Evolutionary conservation across 2,888 invertebrate species (phyloP).

Genomic region (Trichogramma dendrolimi): DNA sequence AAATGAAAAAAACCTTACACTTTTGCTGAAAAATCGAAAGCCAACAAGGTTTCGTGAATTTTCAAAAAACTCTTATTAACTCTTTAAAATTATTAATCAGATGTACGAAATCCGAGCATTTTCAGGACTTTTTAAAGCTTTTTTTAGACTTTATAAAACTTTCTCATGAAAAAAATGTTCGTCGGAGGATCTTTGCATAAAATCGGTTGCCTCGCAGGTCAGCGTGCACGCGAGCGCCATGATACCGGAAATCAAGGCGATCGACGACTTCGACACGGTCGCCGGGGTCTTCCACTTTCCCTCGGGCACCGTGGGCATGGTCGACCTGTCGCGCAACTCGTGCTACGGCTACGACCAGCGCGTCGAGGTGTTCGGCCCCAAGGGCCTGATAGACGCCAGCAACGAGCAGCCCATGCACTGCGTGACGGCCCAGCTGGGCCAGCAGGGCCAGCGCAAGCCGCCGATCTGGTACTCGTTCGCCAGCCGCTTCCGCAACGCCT

Average conservation of each 20-base stretch:
- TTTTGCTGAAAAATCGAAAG: too few species aligned
- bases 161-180: neutral
- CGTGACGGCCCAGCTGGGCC: conserved; percentile 50
- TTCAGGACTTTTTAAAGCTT: neutral
- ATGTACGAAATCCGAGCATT: neutral
- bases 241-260: conserved; percentile 59
- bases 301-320: conserved; percentile 61
- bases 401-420: conserved; percentile 57
- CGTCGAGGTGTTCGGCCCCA: conserved; percentile 62
- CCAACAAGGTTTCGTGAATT: too few species aligned
- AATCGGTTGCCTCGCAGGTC: conserved; percentile 33
- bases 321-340: conserved; percentile 62
- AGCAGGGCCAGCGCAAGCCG: conserved; percentile 50
- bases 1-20: neutral
- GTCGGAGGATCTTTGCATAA: neutral
- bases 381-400: conserved; percentile 58
- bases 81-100: neutral
- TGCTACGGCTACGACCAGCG: conserved; percentile 68
- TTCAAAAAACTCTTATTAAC: neutral
- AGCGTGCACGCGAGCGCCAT: conserved; percentile 50
- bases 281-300: conserved; percentile 60
- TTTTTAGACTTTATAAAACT: neutral
- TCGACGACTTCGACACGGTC: conserved; percentile 64
- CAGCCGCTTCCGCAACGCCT: conserved; percentile 57
- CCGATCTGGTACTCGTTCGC: conserved; percentile 64